Evolutionary conservation across 92 coral and sea anemone genomes (phyloP), one percentile per base, ranked within the genome.

Genomic region (Siderastrea siderea): DNA sequence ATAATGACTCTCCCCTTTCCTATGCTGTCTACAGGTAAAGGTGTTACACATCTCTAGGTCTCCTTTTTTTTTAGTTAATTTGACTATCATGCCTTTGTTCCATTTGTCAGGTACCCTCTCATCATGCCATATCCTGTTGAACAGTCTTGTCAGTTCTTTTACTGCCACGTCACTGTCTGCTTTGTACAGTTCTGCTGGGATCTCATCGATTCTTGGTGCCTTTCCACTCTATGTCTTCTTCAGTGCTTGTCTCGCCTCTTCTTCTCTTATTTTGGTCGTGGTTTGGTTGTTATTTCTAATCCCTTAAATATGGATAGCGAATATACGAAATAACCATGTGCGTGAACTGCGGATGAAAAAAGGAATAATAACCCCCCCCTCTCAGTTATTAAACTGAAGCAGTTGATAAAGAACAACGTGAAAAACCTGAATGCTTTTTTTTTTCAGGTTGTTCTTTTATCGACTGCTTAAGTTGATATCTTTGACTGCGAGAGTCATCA

Each of bases 191-290:
- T 81, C 76, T n/a, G 75, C 75, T 8, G 76, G 75, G 45, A 81
- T 81, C 2, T 19, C 64, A 38, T 81, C 85, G 10, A 81, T 65
- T 15, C 64, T 76, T 16, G 76, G 75, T 81, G 85, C 48, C 48
- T 51, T 81, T 65, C 75, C 64, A 81, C 64, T 81, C 48, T 81
- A 67, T 46, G 82, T 78, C 76, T 71, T 71, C 76, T 14, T 71
- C 7, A 70, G 74, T 43, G 74, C 74, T n/a, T 70, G 83, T 45
- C 83, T 78, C 54, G 60, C 83, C 60, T 43, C 83, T 43, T 12
- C 71, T 78, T 62, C 72, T 55, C 54, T 79, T 7, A 5, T 60
- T 3, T 15, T 17, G 12, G 17, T 11, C 16, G 65, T 60, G 16
- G 38, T 26, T 26, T 26, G 38, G 38, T 26, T 26, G 38, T 26